Evolutionary conservation across 2,797 vertebrate species (phyloP).

Genomic region (Xenopus petersii): DNA sequence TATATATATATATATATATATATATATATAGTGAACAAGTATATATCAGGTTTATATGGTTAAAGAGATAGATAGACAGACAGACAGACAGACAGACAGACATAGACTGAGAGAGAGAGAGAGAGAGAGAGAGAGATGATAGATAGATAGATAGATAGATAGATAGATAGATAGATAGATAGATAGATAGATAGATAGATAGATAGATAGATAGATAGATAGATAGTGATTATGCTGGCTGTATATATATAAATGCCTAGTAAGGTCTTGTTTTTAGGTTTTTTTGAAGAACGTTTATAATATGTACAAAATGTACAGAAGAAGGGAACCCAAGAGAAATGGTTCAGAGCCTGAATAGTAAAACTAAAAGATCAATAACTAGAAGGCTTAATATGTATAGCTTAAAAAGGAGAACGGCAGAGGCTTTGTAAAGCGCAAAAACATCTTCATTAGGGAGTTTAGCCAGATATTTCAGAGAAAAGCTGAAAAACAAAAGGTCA

Average conservation of each 20-base stretch:
- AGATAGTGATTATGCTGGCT: neutral
- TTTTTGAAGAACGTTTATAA: neutral
- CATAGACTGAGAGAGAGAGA: too few relatives aligned
- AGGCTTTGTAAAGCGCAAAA: neutral
- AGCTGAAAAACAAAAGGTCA: neutral
- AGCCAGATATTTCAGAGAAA: neutral
- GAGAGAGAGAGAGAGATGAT: neutral
- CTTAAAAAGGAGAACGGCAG: neutral
- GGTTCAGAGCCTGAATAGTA: neutral
- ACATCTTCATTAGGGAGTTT: slow-evolving; percentile 1
- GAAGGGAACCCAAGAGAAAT: too few relatives aligned
- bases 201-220: neutral
- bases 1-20: neutral
- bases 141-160: too few relatives aligned
- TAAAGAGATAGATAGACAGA: too few relatives aligned
- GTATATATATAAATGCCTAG: neutral
- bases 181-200: neutral
- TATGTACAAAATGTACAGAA: too few relatives aligned
- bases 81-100: too few relatives aligned
- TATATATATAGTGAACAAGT: too few relatives aligned
- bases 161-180: too few relatives aligned
- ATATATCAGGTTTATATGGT: too few relatives aligned
- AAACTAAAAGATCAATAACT: neutral
- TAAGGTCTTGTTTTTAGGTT: neutral
- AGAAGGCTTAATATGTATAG: too few relatives aligned